Base-by-base conservation (phyloP, 2,797 vertebrate genomes). In the Tenualosa thibaudeaui region DNA sequence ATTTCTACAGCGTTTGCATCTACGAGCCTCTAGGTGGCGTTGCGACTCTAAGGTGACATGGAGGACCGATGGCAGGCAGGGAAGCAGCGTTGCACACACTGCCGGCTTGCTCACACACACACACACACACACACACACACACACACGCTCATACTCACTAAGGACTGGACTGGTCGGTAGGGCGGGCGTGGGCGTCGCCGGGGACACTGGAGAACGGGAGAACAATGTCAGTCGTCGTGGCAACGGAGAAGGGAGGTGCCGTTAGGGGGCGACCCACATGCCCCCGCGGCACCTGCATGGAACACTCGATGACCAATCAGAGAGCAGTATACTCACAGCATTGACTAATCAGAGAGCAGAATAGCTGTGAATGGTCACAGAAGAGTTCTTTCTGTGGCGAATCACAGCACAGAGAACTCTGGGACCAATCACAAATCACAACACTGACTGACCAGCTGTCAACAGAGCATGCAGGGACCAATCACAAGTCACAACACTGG, bases 71-170 rank as follows among this genome's bases (percentile, higher is more conserved):
- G 85, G 31, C 68, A 92, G 88, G 87, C 91, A 91, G 91, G 91
- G 90, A 81, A 86, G 88, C 83, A 82, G 68, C 90, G 71, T 88
- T 54, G 88, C 81, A 82, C 46, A 85, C 85, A 89, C 81, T 50
- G 81, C 86, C 65, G 17, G 24, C 51, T 15, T 0, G 51, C 51
- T 5, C 17, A 22, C 56, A 58, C 56, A 58, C 85, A 89, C 81
- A 26, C 62, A 31, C 62, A 68, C 24, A 37, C 81, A 87, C 78
- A 89, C 88, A 92, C 90, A 91, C 87, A 60, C 86, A 87, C 82
- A 83, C 93, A 86, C 88, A 86, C 89, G 91, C 24, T 71, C 86
- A 96, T 96, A 96, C 95, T 96, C 95, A 96, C 95, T 95, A 94
- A 88, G 87, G 87, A 91, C 90, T 89, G 92, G 82, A 90, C 81